Evolutionary conservation across 2,113 vertebrate genomes (phyloP).

Genomic region (Arenaria interpres): DNA sequence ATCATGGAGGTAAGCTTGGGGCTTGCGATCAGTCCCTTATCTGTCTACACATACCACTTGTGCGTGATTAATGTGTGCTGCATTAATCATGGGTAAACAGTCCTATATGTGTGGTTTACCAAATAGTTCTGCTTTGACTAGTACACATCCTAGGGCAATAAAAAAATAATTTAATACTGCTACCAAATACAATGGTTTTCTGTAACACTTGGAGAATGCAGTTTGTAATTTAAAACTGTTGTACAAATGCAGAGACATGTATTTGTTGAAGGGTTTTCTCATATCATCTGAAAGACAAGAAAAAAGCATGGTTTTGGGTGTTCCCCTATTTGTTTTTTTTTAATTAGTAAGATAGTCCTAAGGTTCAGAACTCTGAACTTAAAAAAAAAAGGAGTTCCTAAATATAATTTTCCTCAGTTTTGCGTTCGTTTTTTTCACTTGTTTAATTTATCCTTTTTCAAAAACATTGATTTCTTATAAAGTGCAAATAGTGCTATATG

Average conservation of each 20-base stretch:
- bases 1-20: background rate
- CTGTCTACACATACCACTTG: background rate
- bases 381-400: background rate
- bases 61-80: background rate
- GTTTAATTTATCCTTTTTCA: background rate
- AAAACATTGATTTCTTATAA: background rate
- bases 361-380: background rate
- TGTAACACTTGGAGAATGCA: background rate
- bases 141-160: constrained; percentile 3
- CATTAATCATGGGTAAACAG: background rate
- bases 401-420: background rate
- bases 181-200: constrained; percentile 16
- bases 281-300: background rate
- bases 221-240: constrained; percentile 31
- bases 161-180: constrained; percentile 1
- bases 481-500: background rate
- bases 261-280: background rate
- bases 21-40: background rate
- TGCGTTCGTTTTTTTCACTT: background rate
- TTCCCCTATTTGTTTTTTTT: background rate
- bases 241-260: background rate
- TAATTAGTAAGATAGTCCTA: background rate
- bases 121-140: constrained; percentile 19
- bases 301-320: background rate
- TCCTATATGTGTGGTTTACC: background rate